Base-by-base conservation (phyloP, 2,797 vertebrate genomes). In the Danio kyathit region DNA sequence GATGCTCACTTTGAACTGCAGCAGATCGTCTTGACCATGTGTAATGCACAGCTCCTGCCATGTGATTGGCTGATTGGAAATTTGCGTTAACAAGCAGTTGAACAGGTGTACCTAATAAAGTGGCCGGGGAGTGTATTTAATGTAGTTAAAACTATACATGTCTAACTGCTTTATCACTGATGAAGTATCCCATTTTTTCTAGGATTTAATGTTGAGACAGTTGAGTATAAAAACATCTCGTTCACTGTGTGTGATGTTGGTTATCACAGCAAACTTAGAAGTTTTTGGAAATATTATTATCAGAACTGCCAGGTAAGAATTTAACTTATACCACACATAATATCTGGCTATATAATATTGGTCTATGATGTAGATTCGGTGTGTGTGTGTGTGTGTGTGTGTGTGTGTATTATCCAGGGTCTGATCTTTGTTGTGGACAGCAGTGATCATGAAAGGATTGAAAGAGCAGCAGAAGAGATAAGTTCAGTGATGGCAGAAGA, bases 211-310 rank as follows among this genome's bases (percentile, higher is more conserved):
- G 97, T 98, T 88, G 97, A 98, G 93, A 96, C 96, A 0, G 96
- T 98, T 87, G 97, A 97, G 79, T 97, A 96, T 88, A 98, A 96
- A 91, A 98, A 97, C 92, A 96, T 98, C 87, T 96, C 94, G 86
- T 99, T 98, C 88, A 98, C 96, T 0, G 96, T 99, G 73, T 99
- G 97, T 96, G 97, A 99, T 84, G 96, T 98, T 67, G 96, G 96
- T 78, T 96, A 96, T 81, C 97, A 98, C 94, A 94, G 93, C 79
- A 90, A 95, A 93, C 97, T 99, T 87, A 93, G 97, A 89, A 94
- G 94, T 10, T 94, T 98, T 60, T 98, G 97, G 97, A 97, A 93
- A 91, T 96, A 98, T 91, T 98, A 98, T 92, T 98, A 94, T 91
- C 89, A 90, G 29, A 96, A 96, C 82, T 97, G 96, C 59, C 95